These are phyloP conservation scores for Herminia tarsipennalis DNA, from an alignment of 2,888 invertebrate species.

Conservation along the genomic window DNA sequence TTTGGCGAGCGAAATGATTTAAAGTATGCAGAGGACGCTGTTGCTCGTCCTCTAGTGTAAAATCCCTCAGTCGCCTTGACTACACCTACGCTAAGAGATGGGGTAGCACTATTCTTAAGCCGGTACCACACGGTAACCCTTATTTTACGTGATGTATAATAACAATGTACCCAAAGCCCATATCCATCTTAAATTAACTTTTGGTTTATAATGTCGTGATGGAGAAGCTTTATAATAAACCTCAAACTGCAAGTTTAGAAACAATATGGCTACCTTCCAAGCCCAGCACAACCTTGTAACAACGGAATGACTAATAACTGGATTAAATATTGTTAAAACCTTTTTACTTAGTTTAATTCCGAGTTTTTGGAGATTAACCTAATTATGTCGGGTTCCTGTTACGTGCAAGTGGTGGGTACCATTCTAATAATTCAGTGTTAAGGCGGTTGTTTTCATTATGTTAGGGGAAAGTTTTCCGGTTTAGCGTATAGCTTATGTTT, in stretches of 20 bases:
- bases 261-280: slow-evolving; percentile 45
- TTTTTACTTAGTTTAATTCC: slow-evolving; percentile 61
- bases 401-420: slow-evolving; percentile 46
- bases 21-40: too few relatives aligned
- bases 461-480: slow-evolving; percentile 1
- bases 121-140: too few relatives aligned
- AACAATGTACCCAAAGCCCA: too few relatives aligned
- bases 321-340: slow-evolving; percentile 60
- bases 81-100: too few relatives aligned
- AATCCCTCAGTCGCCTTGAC: too few relatives aligned
- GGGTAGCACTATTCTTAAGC: too few relatives aligned
- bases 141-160: too few relatives aligned
- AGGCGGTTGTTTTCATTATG: slow-evolving; percentile 13
- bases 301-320: slow-evolving; percentile 59
- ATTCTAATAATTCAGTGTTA: slow-evolving; percentile 38
- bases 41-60: too few relatives aligned
- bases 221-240: too few relatives aligned
- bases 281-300: slow-evolving; percentile 44
- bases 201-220: too few relatives aligned
- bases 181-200: too few relatives aligned
- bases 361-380: slow-evolving; percentile 58
- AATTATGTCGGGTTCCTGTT: slow-evolving; percentile 52
- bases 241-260: slow-evolving; percentile 48
- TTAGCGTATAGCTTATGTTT: slow-evolving; percentile 19
- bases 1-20: too few relatives aligned